phyloP scores from a whole-genome alignment of 2,888 invertebrate genomes.

The Cryptocheilus praepositus region DNA sequence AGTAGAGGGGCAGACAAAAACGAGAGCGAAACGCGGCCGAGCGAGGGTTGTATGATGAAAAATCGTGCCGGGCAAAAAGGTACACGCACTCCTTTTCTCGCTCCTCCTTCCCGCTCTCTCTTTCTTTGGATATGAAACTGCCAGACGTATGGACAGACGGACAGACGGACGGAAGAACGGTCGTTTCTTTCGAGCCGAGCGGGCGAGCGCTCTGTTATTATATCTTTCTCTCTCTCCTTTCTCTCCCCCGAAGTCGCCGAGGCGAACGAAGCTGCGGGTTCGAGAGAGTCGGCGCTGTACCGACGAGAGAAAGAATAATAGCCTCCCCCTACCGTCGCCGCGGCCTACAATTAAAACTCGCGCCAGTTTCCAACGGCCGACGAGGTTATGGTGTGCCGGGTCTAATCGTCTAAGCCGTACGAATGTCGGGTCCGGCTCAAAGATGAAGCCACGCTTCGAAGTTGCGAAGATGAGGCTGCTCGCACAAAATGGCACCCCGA shows the following conservation, averaged over 20 bases:
- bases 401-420: slow-evolving; percentile 50
- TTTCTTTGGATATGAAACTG: slow-evolving; percentile 59
- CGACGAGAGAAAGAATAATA: slow-evolving; percentile 71
- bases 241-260: slow-evolving; percentile 44
- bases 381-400: slow-evolving; percentile 34
- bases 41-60: slow-evolving; percentile 58
- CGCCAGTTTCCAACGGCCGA: slow-evolving; percentile 48
- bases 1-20: slow-evolving; percentile 2
- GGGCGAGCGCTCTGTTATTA: slow-evolving; percentile 72
- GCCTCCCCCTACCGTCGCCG: slow-evolving; percentile 63
- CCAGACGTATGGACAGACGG: slow-evolving; percentile 57
- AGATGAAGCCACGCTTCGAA: neutral
- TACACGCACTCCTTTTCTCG: slow-evolving; percentile 22
- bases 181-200: slow-evolving; percentile 66
- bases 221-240: slow-evolving; percentile 54
- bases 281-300: slow-evolving; percentile 43
- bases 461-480: neutral
- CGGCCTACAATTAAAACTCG: slow-evolving; percentile 68
- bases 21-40: slow-evolving; percentile 32
- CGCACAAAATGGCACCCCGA: neutral
- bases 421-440: slow-evolving; percentile 15
- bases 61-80: slow-evolving; percentile 56
- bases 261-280: slow-evolving; percentile 42
- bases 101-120: slow-evolving; percentile 14
- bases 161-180: slow-evolving; percentile 60